phyloP scores from a whole-genome alignment of 2,113 vertebrate species.

The Ameiurus melas region DNA sequence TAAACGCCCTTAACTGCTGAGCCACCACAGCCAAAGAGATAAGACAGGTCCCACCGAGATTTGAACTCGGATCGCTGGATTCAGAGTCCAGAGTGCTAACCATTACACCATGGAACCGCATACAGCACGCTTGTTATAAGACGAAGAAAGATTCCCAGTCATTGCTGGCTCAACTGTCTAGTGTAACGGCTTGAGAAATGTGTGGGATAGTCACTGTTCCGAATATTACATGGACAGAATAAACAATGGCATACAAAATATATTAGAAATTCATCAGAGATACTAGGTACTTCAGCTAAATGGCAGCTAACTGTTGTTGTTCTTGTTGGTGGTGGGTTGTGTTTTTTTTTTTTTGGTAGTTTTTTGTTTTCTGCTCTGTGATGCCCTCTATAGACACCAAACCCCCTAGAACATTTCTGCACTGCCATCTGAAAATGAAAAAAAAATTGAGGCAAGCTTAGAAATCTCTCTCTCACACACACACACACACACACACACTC shows the following conservation, averaged over 20 bases:
- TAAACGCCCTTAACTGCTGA: too few species aligned
- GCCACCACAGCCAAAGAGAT: too few species aligned
- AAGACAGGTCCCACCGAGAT: conserved; percentile 81
- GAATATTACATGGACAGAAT: conserved; percentile 41
- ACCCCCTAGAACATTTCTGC: conserved; percentile 32
- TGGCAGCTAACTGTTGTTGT: background rate
- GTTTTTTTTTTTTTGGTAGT: too few species aligned
- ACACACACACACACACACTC: too few species aligned
- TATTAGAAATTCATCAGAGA: background rate
- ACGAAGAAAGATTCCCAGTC: conserved; percentile 33
- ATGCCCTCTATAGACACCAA: conserved; percentile 30
- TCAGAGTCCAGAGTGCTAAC: conserved; percentile 95
- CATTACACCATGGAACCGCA: conserved; percentile 68
- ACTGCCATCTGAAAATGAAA: conserved; percentile 46
- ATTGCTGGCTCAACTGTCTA: conserved; percentile 26
- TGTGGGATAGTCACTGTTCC: background rate
- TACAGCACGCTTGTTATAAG: too few species aligned
- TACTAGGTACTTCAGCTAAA: background rate
- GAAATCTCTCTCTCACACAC: too few species aligned
- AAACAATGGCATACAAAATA: background rate
- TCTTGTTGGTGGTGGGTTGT: too few species aligned
- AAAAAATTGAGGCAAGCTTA: background rate
- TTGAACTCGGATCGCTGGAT: conserved; percentile 94
- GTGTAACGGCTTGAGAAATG: conserved; percentile 24
- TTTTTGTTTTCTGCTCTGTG: background rate